Evolutionary conservation across 1,140 invertebrate genomes (phyloP), one percentile per base, ranked within the genome.

Genomic region (Drosophila simulans): DNA sequence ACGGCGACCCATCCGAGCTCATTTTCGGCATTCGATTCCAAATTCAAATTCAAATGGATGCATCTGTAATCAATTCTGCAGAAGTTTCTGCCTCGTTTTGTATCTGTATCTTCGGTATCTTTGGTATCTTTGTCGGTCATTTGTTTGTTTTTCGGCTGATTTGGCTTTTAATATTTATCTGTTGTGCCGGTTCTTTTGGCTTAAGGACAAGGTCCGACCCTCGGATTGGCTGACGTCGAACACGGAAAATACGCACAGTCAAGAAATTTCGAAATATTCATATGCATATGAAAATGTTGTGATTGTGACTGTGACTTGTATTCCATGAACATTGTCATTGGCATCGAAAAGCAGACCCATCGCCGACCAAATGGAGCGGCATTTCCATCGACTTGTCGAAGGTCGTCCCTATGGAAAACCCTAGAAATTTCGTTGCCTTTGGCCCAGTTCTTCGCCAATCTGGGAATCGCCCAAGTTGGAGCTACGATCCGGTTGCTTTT

Each of bases 131-230:
- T 4, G 37, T 13, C 37, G 34, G 22, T 10, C 17, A 35, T 62
- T 64, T 52, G 34, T 76, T 72, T 72, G 54, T 60, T 72, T 72
- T 72, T 71, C 43, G 20, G 8, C 15, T 22, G 7, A 13, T 49
- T 46, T 31, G 17, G 35, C 12, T 42, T 68, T 76, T 52, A 53
- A 57, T 77, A 73, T 77, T 62, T 53, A 51, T 70, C 58, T 85
- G 66, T 42, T 76, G n/a, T 55, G 59, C 79, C 68, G 76, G 56
- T 85, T 85, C 59, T 80, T 68, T 63, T 65, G 59, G 59, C 75
- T 82, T 88, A 88, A 86, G 83, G 83, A 88, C 83, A 86, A 83
- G 70, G 80, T 88, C 49, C 76, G 78, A 85, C 82, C 82, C 78
- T 85, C 58, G 42, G 25, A 4, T 35, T 15, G 31, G 37, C 54